Evolutionary conservation across 2,797 vertebrate genomes (phyloP).

Genomic region (Podarcis siculus): DNA sequence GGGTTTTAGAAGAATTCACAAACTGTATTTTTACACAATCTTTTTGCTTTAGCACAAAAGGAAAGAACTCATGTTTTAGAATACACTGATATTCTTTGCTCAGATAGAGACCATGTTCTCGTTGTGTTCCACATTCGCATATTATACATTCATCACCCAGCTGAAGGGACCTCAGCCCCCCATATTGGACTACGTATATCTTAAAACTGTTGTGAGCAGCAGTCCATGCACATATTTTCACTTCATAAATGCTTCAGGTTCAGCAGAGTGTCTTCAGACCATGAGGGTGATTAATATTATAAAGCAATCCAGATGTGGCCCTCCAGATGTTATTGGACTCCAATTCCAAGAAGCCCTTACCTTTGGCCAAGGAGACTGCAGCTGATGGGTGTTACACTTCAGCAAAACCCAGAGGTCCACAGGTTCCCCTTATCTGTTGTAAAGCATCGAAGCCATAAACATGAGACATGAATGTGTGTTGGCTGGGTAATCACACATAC

Average conservation of each 20-base stretch:
- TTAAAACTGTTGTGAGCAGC: not conserved
- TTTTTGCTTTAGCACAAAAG: conserved; percentile 51
- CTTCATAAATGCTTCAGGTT: not conserved
- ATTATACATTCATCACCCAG: fast-evolving
- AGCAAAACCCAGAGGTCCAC: too few relatives aligned
- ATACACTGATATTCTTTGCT: conserved; percentile 54
- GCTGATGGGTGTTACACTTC: too few relatives aligned
- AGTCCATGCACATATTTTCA: not conserved
- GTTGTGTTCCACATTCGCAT: conserved; percentile 17
- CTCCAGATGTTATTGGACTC: too few relatives aligned
- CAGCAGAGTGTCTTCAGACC: not conserved
- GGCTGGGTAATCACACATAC: not conserved
- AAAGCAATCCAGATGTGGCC: too few relatives aligned
- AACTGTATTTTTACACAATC: conserved; percentile 63
- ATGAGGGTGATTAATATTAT: not conserved
- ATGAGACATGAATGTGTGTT: not conserved
- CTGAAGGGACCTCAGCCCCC: not conserved
- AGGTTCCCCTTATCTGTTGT: not conserved
- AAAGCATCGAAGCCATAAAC: not conserved
- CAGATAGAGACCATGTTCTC: conserved; percentile 21
- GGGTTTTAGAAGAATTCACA: conserved; percentile 57
- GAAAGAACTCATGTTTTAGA: conserved; percentile 48
- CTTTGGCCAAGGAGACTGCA: too few relatives aligned
- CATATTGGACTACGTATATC: not conserved
- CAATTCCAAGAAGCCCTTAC: too few relatives aligned